Evolutionary conservation across 2,888 invertebrate species (phyloP), one percentile per base, ranked within the genome.

Genomic region (Orthonevra nobilis): DNA sequence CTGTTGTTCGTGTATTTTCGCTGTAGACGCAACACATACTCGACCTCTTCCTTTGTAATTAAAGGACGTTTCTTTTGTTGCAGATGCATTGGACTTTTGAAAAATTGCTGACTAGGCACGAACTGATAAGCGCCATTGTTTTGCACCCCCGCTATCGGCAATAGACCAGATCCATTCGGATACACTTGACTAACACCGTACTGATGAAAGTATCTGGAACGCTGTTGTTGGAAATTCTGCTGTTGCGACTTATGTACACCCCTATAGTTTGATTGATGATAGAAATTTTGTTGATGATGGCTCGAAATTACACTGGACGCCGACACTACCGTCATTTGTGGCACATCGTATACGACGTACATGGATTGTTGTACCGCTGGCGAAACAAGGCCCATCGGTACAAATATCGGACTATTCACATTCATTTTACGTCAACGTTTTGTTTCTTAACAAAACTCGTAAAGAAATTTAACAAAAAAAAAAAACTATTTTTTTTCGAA

Each of bases 371-470:
- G 30, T 2, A 42, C 12, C 6, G 64, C 3, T 2, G 19, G n/a
- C n/a, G 69, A 20, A 7, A 34, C 19, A 28, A 56, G 69, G 6
- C 61, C 50, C 75, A 70, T 69, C 54, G 77, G 77, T 42, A 77
- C 64, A 44, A 77, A 77, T 54, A 64, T 72, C 58, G 77, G 72
- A 48, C 72, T 72, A 12, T 77, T 72, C 10, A 64, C 32, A 32
- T 77, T 66, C 77, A 77, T 77, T 19, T 48, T 42, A n/a, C n/a
- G 32, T 23, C 23, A 28, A 12, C 4, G 9, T 12, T 10, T 10
- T 4, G 1, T 32, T 10, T 2, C 10, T 32, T 32, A 0, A 20
- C 10, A n/a, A n/a, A n/a, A n/a, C n/a, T n/a, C n/a, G n/a, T n/a
- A 20, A 42, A 0, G 20, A 42, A 19, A 38, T 32, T 32, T 32